Percentiles rank a stretch among this genome's conserved stretches.
Evolutionary conservation across 2,888 invertebrate species (phyloP).

Genomic region (Polylopha cassiicola): DNA sequence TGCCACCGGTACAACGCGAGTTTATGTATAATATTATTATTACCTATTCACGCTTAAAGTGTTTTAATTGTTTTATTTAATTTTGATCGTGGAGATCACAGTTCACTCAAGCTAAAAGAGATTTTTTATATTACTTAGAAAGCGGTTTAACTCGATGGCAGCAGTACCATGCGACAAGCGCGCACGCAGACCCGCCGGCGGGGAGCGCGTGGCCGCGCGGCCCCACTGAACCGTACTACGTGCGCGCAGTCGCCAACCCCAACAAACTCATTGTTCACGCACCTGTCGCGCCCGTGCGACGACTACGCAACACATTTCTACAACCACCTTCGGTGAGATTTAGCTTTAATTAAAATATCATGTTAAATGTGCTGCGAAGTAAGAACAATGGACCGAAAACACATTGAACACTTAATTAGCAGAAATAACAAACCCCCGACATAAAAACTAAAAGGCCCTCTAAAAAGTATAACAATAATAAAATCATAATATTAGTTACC

Average conservation of each 20-base stretch:
- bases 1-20: slow-evolving; percentile 44
- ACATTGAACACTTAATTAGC: no score
- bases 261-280: slow-evolving; percentile 52
- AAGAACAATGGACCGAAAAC: no score
- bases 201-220: slow-evolving; percentile 54
- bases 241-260: slow-evolving; percentile 49
- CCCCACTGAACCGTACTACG: slow-evolving; percentile 56
- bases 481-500: no score
- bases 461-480: no score
- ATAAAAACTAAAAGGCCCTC: no score
- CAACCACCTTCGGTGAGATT: slow-evolving; percentile 49
- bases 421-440: no score
- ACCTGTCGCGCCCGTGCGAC: slow-evolving; percentile 48
- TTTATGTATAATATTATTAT: background rate
- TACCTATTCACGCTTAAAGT: no score
- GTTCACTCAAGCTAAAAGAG: background rate
- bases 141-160: slow-evolving; percentile 67
- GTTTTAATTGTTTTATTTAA: no score
- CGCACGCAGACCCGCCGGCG: slow-evolving; percentile 48
- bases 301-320: slow-evolving; percentile 43
- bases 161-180: slow-evolving; percentile 53
- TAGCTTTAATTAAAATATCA: no score
- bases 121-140: slow-evolving; percentile 35
- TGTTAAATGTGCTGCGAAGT: no score
- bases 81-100: no score